Conservation (phyloP, 92 coral and sea anemone genomes). For the Palythoa grandiflora region DNA sequence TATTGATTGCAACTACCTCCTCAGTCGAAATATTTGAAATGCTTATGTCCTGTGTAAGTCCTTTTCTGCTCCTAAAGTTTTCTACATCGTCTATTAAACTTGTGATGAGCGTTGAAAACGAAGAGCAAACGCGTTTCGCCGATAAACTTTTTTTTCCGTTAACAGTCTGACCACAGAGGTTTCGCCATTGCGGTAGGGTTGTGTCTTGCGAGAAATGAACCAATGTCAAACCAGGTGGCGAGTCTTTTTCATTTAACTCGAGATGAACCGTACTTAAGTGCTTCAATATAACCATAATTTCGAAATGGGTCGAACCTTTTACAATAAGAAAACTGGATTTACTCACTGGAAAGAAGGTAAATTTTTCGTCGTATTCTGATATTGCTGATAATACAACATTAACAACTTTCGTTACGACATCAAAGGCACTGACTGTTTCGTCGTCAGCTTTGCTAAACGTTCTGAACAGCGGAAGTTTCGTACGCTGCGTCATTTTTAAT, state of each 20-base stretch:
- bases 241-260: constrained; percentile 38
- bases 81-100: constrained; percentile 43
- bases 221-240: constrained; percentile 49
- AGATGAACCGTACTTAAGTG: constrained; percentile 45
- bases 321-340: constrained; percentile 62
- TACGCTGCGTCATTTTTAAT: neutral
- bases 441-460: constrained; percentile 38
- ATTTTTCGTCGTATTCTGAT: constrained; percentile 60
- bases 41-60: constrained; percentile 35
- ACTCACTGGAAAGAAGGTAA: constrained; percentile 60
- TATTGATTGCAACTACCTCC: constrained; percentile 48
- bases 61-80: constrained; percentile 20
- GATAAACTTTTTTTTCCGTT: constrained; percentile 66
- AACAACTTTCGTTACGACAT: constrained; percentile 45
- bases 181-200: constrained; percentile 49
- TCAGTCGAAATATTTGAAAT: constrained; percentile 58
- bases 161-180: constrained; percentile 40
- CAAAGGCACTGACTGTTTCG: constrained; percentile 14
- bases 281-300: constrained; percentile 52
- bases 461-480: constrained; percentile 23
- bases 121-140: constrained; percentile 56
- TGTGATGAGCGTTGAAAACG: constrained; percentile 58
- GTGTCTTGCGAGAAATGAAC: constrained; percentile 12
- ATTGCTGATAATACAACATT: constrained; percentile 69
- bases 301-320: constrained; percentile 59